These are phyloP conservation scores for Drosophila tanythrix DNA, from an alignment of 2,888 invertebrate genomes.

Conservation along the genomic window DNA sequence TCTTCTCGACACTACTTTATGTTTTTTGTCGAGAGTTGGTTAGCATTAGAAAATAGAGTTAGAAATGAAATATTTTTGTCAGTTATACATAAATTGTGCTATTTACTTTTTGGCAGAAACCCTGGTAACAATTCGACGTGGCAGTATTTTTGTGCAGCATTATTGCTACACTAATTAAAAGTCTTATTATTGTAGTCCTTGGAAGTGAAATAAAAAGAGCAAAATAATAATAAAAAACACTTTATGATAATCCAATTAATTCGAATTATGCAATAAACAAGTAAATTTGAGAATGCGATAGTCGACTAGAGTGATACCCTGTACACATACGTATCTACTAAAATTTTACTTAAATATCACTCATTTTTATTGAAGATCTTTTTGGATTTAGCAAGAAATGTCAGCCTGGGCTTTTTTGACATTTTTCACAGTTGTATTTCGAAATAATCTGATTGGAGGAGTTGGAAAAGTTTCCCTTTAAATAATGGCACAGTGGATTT, in stretches of 20 bases:
- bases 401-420: neutral
- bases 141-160: neutral
- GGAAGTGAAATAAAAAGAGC: neutral
- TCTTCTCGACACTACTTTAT: constrained; percentile 84
- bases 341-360: neutral
- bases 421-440: neutral
- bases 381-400: neutral
- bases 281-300: neutral
- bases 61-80: constrained; percentile 23
- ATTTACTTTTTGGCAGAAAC: neutral
- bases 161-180: neutral
- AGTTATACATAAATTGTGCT: constrained; percentile 15
- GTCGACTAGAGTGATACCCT: neutral
- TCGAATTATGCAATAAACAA: constrained; percentile 6
- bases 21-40: constrained; percentile 25
- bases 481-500: neutral
- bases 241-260: constrained; percentile 17
- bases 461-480: neutral
- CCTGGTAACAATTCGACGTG: constrained; percentile 61
- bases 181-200: neutral
- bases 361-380: neutral
- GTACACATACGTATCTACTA: neutral
- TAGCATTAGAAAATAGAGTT: constrained; percentile 40
- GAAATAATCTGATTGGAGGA: neutral
- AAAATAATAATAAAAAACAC: constrained; percentile 6